Conservation (phyloP, 2,113 vertebrate species). For the Thalassarche chlororhynchos region DNA sequence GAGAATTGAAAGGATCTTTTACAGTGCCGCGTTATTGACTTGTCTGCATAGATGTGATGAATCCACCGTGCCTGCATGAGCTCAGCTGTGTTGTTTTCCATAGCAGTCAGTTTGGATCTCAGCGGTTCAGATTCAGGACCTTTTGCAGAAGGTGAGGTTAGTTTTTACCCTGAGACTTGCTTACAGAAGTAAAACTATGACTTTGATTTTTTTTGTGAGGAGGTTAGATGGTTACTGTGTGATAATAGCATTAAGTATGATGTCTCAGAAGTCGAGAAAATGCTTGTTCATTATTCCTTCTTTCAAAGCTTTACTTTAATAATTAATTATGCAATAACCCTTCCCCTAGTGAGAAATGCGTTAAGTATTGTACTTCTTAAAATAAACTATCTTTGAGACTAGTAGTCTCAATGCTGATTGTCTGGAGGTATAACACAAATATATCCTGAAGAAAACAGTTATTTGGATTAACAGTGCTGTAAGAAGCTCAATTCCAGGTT, state of each 20-base stretch:
- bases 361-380: not conserved
- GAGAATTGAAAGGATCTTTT: not conserved
- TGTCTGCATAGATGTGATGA: not conserved
- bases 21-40: not conserved
- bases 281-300: not conserved
- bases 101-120: not conserved
- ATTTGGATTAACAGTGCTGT: not conserved
- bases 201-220: not conserved
- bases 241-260: not conserved
- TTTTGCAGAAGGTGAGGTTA: not conserved
- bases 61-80: not conserved
- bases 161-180: not conserved
- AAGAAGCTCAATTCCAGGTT: not conserved
- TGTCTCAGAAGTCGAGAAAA: not conserved
- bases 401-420: not conserved
- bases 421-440: not conserved
- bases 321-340: not conserved
- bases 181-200: not conserved
- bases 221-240: not conserved
- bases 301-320: not conserved
- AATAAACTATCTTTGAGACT: not conserved
- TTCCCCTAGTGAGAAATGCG: not conserved
- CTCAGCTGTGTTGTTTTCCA: not conserved
- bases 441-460: not conserved
- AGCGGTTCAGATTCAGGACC: not conserved